Evolutionary conservation across 2,888 invertebrate species (phyloP), one percentile per base, ranked within the genome.

Genomic region (Ceraclea dissimilis): DNA sequence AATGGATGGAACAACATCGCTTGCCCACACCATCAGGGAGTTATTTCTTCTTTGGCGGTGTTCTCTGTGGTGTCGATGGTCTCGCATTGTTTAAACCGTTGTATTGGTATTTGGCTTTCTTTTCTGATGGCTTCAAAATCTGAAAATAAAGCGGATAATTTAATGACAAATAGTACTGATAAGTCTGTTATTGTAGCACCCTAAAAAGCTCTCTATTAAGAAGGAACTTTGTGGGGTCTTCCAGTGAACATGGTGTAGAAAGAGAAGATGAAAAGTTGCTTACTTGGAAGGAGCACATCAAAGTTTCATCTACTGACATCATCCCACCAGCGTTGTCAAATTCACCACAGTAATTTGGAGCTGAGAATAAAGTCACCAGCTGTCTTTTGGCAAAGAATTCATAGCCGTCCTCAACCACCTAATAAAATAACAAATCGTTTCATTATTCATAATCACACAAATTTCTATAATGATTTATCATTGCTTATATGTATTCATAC

Each of bases 221-320:
- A 10, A 26, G 26, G 10, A n/a, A n/a, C n/a, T n/a, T n/a, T n/a
- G n/a, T n/a, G n/a, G n/a, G n/a, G n/a, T n/a, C n/a, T n/a, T n/a
- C n/a, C n/a, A n/a, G n/a, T n/a, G n/a, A n/a, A n/a, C n/a, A n/a
- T n/a, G n/a, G n/a, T 26, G 26, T 26, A 26, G 10, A 26, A 6
- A 26, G 10, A 26, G 26, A 26, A 26, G 5, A 26, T 26, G 26
- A 26, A 46, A 19, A 18, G 8, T 39, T 2, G 5, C 47, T 66
- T 70, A 95, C 95, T 90, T 98, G 98, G 80, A 98, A 98, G 65
- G 97, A 97, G 81, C 98, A 98, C 96, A 98, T 97, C 52, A 98
- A 83, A 60, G 96, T 93, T 72, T 98, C 97, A 72, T 98, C 98
- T 31, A 99, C 98, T 60, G 93, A 93, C 98, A 98, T 98, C 97